Evolutionary conservation across 1,140 invertebrate species (phyloP).

Genomic region (Zaprionus gabonicus): DNA sequence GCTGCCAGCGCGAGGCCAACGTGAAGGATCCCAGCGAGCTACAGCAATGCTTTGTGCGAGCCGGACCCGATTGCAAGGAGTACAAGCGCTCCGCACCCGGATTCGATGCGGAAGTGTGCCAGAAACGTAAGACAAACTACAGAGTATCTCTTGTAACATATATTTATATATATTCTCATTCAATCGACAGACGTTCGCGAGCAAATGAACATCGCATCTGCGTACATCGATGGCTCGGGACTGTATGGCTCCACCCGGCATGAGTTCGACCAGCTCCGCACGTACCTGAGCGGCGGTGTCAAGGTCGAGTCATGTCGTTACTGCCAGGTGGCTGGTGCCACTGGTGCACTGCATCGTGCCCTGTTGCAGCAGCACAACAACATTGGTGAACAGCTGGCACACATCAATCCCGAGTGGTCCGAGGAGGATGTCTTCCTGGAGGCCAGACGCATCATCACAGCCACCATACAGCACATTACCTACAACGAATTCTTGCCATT

Average conservation of each 20-base stretch:
- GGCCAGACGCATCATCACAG: conserved; percentile 90
- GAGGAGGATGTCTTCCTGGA: conserved; percentile 93
- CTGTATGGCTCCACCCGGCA: conserved; percentile 92
- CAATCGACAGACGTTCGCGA: conserved; percentile 87
- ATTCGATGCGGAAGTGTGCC: conserved; percentile 87
- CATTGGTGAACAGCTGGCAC: conserved; percentile 89
- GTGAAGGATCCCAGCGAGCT: conserved; percentile 73
- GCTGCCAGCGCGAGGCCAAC: conserved; percentile 84
- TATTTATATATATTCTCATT: background rate
- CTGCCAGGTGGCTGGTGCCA: conserved; percentile 80
- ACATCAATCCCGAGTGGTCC: conserved; percentile 93
- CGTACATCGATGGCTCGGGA: conserved; percentile 94
- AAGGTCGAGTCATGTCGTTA: conserved; percentile 87
- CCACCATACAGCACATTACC: conserved; percentile 93
- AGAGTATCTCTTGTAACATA: too few relatives aligned
- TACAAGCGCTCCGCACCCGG: conserved; percentile 91
- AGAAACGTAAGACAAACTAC: conserved; percentile 85
- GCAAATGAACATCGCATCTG: conserved; percentile 94
- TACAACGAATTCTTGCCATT: conserved; percentile 94
- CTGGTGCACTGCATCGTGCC: conserved; percentile 88
- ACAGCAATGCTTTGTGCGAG: conserved; percentile 79
- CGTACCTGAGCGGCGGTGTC: conserved; percentile 90
- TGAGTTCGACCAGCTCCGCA: conserved; percentile 88
- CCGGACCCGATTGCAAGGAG: conserved; percentile 87
- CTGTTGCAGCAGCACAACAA: conserved; percentile 93